Evolutionary conservation across 2,888 invertebrate species (phyloP).

Genomic region (Coelopa pilipes): DNA sequence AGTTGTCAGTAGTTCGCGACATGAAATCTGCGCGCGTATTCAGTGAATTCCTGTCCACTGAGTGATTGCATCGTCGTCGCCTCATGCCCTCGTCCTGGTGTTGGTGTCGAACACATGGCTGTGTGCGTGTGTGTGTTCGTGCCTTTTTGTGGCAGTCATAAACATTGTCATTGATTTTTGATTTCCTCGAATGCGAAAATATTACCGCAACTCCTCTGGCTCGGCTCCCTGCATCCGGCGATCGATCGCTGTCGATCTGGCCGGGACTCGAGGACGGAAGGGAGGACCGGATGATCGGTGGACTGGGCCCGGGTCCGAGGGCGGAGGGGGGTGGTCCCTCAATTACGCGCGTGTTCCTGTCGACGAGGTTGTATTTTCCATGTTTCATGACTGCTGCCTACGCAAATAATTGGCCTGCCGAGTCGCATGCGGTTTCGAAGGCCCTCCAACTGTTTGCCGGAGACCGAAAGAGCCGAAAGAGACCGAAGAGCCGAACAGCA

Average conservation of each 20-base stretch:
- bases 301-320: too few species aligned
- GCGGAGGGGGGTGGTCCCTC: background rate
- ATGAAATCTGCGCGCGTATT: conserved; percentile 35
- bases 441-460: too few species aligned
- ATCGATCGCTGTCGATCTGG: too few species aligned
- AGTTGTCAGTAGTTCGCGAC: conserved; percentile 31
- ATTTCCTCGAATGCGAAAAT: conserved; percentile 32
- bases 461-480: background rate
- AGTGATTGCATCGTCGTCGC: conserved; percentile 29
- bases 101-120: background rate
- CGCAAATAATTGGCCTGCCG: conserved; percentile 5
- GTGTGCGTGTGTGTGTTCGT: background rate
- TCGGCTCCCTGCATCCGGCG: too few species aligned
- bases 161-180: conserved; percentile 31
- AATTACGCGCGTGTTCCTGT: background rate
- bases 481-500: background rate
- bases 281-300: too few species aligned
- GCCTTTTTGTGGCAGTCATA: conserved; percentile 11
- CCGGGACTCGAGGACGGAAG: too few species aligned
- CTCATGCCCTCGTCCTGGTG: conserved; percentile 3
- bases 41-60: conserved; percentile 31
- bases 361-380: too few species aligned
- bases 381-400: background rate
- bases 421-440: too few species aligned
- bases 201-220: conserved; percentile 1